Conservation (phyloP, 2,113 vertebrate species). For the Sinocyclocheilus anophthalmus region DNA sequence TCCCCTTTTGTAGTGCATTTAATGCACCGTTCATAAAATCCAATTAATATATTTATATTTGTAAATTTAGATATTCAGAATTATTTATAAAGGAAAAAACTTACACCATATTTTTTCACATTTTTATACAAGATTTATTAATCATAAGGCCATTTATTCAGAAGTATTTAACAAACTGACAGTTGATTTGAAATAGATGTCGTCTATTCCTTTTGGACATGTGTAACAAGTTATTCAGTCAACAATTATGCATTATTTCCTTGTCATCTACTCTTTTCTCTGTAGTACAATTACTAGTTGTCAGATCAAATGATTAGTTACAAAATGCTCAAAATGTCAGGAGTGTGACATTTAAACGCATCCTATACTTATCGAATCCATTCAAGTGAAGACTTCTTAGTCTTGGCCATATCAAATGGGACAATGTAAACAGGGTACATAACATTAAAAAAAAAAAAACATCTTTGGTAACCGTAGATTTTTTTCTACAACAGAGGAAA, state of each 20-base stretch:
- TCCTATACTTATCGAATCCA: background rate
- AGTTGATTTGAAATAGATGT: constrained; percentile 21
- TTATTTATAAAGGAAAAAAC: background rate
- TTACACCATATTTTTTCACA: background rate
- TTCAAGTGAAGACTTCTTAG: constrained; percentile 35
- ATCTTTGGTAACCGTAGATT: constrained; percentile 57
- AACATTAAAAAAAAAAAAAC: constrained; percentile 20
- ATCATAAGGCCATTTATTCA: constrained; percentile 38
- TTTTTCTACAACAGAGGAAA: constrained; percentile 33
- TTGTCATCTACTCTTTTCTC: background rate
- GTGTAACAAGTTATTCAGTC: constrained; percentile 30
- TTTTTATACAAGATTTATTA: constrained; percentile 25
- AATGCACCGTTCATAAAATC: background rate
- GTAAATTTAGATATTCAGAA: background rate
- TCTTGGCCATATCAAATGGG: constrained; percentile 42
- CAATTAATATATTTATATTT: background rate
- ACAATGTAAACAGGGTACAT: constrained; percentile 57
- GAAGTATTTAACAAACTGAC: constrained; percentile 21
- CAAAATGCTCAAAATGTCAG: background rate
- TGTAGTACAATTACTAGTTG: background rate
- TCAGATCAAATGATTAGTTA: constrained; percentile 41
- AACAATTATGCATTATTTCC: constrained; percentile 9
- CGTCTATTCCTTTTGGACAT: constrained; percentile 14
- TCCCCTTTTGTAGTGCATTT: background rate
- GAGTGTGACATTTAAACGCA: background rate